These are phyloP conservation scores for Drosophila aff. DNA, from an alignment of 1,140 invertebrate genomes.

Conservation along the genomic window DNA sequence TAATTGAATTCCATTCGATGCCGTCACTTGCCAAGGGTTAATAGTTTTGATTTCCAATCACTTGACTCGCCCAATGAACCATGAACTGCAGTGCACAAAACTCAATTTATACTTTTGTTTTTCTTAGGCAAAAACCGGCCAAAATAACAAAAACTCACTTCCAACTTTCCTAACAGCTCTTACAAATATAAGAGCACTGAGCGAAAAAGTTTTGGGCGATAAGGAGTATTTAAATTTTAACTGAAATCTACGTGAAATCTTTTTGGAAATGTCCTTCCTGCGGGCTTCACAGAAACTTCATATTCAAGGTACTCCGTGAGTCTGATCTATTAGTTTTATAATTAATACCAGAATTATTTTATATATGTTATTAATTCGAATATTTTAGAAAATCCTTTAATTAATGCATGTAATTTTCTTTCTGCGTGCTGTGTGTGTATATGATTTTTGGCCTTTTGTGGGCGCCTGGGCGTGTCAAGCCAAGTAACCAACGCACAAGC, in stretches of 20 bases:
- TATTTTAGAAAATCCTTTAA: too few relatives aligned
- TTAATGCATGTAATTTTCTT: conserved; percentile 1
- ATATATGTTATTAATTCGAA: background rate
- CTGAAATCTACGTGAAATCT: background rate
- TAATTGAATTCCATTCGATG: conserved; percentile 32
- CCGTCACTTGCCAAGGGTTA: conserved; percentile 31
- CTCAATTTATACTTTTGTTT: conserved; percentile 61
- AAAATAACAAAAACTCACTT: conserved; percentile 39
- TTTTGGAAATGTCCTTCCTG: background rate
- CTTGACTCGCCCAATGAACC: conserved; percentile 53
- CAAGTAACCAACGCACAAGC: conserved; percentile 48
- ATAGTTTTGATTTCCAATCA: conserved; percentile 48
- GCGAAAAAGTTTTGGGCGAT: background rate
- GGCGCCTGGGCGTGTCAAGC: conserved; percentile 51
- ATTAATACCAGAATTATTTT: background rate
- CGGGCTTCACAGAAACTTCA: background rate
- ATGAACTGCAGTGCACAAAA: conserved; percentile 51
- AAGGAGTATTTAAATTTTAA: background rate
- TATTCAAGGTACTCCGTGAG: too few relatives aligned
- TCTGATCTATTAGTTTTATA: too few relatives aligned
- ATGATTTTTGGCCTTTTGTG: conserved; percentile 47
- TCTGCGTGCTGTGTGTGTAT: background rate
- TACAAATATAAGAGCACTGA: conserved; percentile 16
- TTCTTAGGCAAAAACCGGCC: conserved; percentile 51
- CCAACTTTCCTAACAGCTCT: conserved; percentile 25